Evolutionary conservation across 2,113 vertebrate genomes (phyloP).

Genomic region (Cervus canadensis): DNA sequence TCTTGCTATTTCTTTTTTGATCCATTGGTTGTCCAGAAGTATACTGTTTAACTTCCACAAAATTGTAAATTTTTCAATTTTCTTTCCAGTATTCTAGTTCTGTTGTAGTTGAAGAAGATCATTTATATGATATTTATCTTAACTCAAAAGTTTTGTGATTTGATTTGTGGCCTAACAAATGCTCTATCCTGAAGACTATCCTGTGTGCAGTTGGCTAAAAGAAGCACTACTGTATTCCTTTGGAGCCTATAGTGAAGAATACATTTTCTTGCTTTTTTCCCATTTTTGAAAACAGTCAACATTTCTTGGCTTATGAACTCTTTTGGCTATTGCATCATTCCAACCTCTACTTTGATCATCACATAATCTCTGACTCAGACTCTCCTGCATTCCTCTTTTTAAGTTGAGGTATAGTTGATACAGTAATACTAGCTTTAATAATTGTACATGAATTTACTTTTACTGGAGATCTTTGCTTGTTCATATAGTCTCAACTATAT

Average conservation of each 20-base stretch:
- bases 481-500: neutral
- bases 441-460: neutral
- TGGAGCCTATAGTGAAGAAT: neutral
- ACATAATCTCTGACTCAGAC: neutral
- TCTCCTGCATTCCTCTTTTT: neutral
- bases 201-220: neutral
- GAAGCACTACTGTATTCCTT: neutral
- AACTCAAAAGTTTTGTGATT: neutral
- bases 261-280: neutral
- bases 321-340: neutral
- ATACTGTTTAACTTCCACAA: neutral
- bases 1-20: neutral
- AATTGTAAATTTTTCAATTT: neutral
- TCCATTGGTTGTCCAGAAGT: neutral
- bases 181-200: neutral
- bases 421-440: neutral
- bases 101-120: neutral
- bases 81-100: neutral
- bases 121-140: neutral
- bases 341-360: neutral
- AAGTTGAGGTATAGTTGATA: neutral
- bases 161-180: neutral
- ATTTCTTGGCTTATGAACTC: neutral
- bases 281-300: neutral
- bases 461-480: neutral